These are phyloP conservation scores for Gerris lacustris DNA, from an alignment of 2,888 invertebrate genomes.

Conservation along the genomic window DNA sequence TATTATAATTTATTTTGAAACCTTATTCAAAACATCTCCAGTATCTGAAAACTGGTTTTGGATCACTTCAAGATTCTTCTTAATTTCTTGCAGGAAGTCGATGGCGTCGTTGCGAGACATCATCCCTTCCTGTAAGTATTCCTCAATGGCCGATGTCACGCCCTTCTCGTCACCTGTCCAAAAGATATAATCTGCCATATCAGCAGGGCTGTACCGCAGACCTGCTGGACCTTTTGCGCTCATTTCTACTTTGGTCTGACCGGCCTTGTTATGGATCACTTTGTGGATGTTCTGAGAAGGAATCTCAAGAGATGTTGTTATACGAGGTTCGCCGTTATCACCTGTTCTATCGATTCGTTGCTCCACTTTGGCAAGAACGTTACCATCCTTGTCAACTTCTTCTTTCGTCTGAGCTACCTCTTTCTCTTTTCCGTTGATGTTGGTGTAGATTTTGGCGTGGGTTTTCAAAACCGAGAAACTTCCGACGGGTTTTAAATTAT, in stretches of 20 bases:
- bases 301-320: conserved; percentile 45
- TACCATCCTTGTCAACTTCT: conserved; percentile 37
- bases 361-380: conserved; percentile 37
- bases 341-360: conserved; percentile 36
- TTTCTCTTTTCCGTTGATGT: conserved; percentile 5
- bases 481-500: neutral
- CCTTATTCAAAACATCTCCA: neutral
- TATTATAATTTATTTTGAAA: neutral
- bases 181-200: conserved; percentile 71
- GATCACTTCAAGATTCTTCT: conserved; percentile 57
- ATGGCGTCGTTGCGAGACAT: conserved; percentile 64
- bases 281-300: conserved; percentile 46
- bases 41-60: conserved; percentile 45
- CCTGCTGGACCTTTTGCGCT: conserved; percentile 40
- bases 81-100: conserved; percentile 60
- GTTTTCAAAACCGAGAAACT: conserved; percentile 4
- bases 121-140: conserved; percentile 61
- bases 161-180: conserved; percentile 72
- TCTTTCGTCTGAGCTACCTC: conserved; percentile 4
- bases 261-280: conserved; percentile 42
- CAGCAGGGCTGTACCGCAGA: conserved; percentile 59
- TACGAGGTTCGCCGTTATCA: conserved; percentile 40
- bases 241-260: conserved; percentile 31
- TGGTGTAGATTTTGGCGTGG: neutral
- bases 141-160: conserved; percentile 61